Percentiles rank a stretch among this genome's conserved stretches.
phyloP scores from a whole-genome alignment of 2,113 vertebrate species.

The Odocoileus virginianus region DNA sequence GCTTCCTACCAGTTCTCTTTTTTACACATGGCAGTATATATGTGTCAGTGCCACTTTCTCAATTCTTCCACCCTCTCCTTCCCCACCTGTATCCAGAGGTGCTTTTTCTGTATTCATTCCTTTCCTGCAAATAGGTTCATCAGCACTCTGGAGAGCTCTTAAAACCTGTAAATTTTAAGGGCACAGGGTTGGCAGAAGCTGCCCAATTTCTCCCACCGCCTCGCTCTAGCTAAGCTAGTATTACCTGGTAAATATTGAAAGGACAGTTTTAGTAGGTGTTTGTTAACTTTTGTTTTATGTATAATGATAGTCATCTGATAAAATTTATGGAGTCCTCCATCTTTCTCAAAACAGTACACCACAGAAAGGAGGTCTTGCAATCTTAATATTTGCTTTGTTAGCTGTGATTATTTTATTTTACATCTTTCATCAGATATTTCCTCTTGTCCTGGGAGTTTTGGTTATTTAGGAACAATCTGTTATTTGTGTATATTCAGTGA shows the following conservation, averaged over 20 bases:
- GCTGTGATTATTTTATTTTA: slow-evolving; percentile 50
- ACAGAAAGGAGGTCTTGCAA: not conserved
- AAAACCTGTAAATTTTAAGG: not conserved
- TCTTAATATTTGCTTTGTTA: slow-evolving; percentile 40
- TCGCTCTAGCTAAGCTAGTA: not conserved
- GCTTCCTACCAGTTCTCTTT: not conserved
- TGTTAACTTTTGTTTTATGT: not conserved
- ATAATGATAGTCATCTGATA: not conserved
- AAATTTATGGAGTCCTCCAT: not conserved
- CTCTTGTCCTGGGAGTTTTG: slow-evolving; percentile 52
- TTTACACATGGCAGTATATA: not conserved
- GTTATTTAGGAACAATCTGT: slow-evolving; percentile 57
- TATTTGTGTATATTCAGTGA: slow-evolving; percentile 66
- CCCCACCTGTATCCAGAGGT: not conserved
- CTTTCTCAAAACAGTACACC: not conserved
- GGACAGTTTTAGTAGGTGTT: not conserved
- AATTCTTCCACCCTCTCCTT: not conserved
- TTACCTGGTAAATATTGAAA: not conserved
- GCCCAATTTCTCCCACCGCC: not conserved
- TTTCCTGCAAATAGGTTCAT: not conserved
- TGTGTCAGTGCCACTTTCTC: not conserved
- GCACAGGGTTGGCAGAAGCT: not conserved
- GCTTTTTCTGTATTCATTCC: not conserved
- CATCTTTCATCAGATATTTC: slow-evolving; percentile 33
- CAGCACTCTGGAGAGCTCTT: not conserved